Evolutionary conservation across 30 jellyfish, hydroid and myxozoan genomes (phyloP).

Genomic region (Cassiopea andromeda): DNA sequence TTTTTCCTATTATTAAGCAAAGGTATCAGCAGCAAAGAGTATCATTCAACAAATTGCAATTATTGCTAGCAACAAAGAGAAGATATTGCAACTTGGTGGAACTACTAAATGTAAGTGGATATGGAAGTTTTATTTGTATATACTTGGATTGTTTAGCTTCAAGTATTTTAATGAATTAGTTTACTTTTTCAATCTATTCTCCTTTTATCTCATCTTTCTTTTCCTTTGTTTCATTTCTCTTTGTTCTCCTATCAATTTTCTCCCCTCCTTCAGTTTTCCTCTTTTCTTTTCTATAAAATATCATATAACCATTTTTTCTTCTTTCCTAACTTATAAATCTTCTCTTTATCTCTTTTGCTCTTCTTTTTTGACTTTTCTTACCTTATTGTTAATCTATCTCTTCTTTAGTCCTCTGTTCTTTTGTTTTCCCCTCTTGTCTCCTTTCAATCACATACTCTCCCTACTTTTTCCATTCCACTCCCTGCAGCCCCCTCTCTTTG

Average conservation of each 20-base stretch:
- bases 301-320: no score
- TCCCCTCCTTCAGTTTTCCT: no score
- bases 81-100: slow-evolving; percentile 24
- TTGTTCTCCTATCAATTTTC: no score
- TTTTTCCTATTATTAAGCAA: slow-evolving; percentile 3
- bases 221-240: not conserved
- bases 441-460: not conserved
- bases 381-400: not conserved
- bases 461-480: not conserved
- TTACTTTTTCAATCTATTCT: no score
- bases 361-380: not conserved
- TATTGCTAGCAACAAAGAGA: slow-evolving; percentile 52
- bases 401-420: not conserved
- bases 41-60: slow-evolving; percentile 33
- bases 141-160: not conserved
- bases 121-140: not conserved
- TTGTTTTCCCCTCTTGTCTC: not conserved
- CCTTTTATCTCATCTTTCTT: not conserved
- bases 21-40: slow-evolving; percentile 45
- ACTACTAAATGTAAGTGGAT: slow-evolving; percentile 12
- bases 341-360: not conserved
- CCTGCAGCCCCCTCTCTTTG: not conserved
- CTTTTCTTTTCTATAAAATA: no score
- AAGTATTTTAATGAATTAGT: no score
- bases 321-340: not conserved